Evolutionary conservation across 1,140 invertebrate genomes (phyloP).

Genomic region (Theocolax elegans): DNA sequence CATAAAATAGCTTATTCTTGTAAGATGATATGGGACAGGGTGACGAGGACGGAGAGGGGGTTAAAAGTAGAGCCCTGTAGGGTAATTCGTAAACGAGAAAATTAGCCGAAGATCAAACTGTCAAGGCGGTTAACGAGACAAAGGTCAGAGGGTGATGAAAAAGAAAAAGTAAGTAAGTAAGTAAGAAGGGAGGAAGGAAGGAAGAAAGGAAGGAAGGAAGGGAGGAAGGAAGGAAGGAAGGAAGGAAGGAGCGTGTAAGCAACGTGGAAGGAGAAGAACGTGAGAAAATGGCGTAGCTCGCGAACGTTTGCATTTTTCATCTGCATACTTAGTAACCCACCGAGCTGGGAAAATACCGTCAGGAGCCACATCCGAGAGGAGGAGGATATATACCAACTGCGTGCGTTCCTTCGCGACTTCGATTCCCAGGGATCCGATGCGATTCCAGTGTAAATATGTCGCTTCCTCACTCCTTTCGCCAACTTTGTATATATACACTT

Average conservation of each 20-base stretch:
- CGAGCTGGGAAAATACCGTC: neutral
- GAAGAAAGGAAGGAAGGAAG: neutral
- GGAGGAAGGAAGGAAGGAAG: neutral
- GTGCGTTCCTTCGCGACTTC: conserved; percentile 5
- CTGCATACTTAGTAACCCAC: conserved; percentile 46
- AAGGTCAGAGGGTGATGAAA: too few relatives aligned
- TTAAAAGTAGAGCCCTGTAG: too few relatives aligned
- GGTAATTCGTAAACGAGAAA: too few relatives aligned
- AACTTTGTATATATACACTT: too few relatives aligned
- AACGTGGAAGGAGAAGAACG: conserved; percentile 29
- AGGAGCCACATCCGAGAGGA: too few relatives aligned
- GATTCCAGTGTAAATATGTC: neutral
- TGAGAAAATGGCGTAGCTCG: conserved; percentile 49
- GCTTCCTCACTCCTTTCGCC: too few relatives aligned
- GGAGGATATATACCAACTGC: neutral
- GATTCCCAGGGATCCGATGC: neutral
- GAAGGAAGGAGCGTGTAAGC: too few relatives aligned
- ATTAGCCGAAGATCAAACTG: conserved; percentile 36
- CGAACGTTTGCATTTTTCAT: conserved; percentile 52
- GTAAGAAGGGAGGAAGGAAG: too few relatives aligned
- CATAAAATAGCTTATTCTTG: too few relatives aligned
- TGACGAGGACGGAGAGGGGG: too few relatives aligned
- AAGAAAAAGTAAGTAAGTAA: too few relatives aligned
- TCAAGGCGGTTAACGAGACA: neutral
- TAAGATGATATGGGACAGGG: too few relatives aligned